A percentile compares a stretch with the other conserved stretches of the same genome.
Conservation (phyloP, 2,797 vertebrate genomes). For the Eleutherodactylus coqui region DNA sequence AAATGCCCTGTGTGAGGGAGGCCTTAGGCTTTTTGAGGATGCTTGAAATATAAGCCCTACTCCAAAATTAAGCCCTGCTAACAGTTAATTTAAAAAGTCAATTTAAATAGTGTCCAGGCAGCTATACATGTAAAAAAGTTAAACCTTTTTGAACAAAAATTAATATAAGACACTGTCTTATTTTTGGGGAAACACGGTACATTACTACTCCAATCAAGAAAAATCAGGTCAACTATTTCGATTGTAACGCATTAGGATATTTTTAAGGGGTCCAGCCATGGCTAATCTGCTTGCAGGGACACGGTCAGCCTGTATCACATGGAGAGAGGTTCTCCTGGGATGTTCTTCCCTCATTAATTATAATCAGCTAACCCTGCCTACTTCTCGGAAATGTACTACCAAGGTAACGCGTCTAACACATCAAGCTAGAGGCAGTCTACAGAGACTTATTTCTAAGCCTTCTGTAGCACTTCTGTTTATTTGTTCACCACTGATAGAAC, state of each 20-base stretch:
- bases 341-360: slow-evolving; percentile 48
- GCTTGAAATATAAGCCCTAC: too few species aligned
- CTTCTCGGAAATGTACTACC: slow-evolving; percentile 58
- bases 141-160: too few species aligned
- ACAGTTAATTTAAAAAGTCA: too few species aligned
- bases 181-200: too few species aligned
- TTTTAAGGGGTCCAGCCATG: not conserved
- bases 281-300: slow-evolving; percentile 34
- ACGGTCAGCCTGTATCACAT: slow-evolving; percentile 33
- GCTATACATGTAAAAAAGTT: too few species aligned
- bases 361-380: slow-evolving; percentile 53
- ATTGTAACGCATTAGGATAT: not conserved
- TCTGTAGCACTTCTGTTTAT: slow-evolving; percentile 35
- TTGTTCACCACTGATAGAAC: slow-evolving; percentile 28
- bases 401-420: slow-evolving; percentile 60
- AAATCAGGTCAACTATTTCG: not conserved
- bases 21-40: too few species aligned
- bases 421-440: slow-evolving; percentile 42
- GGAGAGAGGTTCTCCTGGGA: slow-evolving; percentile 45
- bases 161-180: too few species aligned
- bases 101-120: too few species aligned
- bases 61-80: too few species aligned
- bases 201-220: not conserved
- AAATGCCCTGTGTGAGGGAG: too few species aligned
- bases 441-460: slow-evolving; percentile 50